Base-by-base conservation (phyloP, 1,140 invertebrate genomes). In the Rhagoletis zephyria region DNA sequence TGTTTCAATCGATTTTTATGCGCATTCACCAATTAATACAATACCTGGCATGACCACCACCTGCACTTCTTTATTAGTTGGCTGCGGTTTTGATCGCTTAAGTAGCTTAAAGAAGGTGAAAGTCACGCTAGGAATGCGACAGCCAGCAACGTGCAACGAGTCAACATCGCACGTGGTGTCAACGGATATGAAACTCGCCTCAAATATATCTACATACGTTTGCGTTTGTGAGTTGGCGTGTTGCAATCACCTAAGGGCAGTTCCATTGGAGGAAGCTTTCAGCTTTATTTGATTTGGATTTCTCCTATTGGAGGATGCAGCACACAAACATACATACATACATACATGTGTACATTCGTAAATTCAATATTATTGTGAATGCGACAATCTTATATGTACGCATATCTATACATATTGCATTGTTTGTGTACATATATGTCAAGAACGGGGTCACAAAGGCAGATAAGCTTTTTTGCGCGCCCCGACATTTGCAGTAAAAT, bases 41-140 rank as follows among this genome's bases (percentile, higher is more conserved):
- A 12, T 63, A 12, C n/a, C 61, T 14, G n/a, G 12, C 61, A 63
- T 63, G 30, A 30, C 30, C 61, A 4, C 4, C 16, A 14, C 61
- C 7, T 16, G 16, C 61, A 63, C 16, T 14, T 63, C 30, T 63
- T 81, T 81, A 19, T 56, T 81, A 81, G 74, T 30, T 81, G n/a
- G n/a, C n/a, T 81, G 74, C 16, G 74, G 74, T 81, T 81, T 81
- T 3, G 45, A 14, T 16, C 45, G 48, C 74, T 81, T 56, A 81
- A 81, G 48, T 56, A 42, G 74, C 74, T 81, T 81, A 81, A 81
- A n/a, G 45, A 48, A 74, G 56, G 45, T 59, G 74, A 56, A 81
- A 56, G 30, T 16, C 16, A 81, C 45, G n/a, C 48, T 3, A 81
- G 56, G 74, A 81, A 81, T 81, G 45, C 48, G 48, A 81, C 74